phyloP scores from a whole-genome alignment of 2,113 vertebrate species.

The Eurypyga helias region DNA sequence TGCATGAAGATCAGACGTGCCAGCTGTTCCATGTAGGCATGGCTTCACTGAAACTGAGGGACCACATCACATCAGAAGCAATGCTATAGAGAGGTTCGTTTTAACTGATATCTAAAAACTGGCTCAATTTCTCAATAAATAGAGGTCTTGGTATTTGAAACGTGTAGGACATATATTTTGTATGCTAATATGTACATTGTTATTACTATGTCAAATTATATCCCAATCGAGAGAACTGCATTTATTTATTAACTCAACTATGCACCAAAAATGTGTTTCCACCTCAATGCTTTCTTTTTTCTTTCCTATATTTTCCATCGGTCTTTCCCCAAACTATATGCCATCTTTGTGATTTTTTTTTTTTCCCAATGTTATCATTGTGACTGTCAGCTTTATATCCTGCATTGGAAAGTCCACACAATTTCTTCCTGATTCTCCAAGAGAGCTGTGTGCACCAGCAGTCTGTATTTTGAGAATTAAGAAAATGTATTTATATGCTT shows the following conservation, averaged over 20 bases:
- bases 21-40: background rate
- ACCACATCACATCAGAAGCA: background rate
- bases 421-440: background rate
- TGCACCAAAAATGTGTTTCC: background rate
- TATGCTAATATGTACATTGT: background rate
- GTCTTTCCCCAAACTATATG: background rate
- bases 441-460: background rate
- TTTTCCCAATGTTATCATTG: background rate
- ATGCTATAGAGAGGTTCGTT: rapidly evolving
- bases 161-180: background rate
- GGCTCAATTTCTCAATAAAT: background rate
- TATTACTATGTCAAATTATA: background rate
- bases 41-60: rapidly evolving
- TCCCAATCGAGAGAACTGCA: background rate
- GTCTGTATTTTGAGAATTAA: background rate
- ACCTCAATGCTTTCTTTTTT: background rate
- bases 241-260: background rate
- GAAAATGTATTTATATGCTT: background rate
- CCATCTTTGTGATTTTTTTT: background rate
- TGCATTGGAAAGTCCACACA: background rate
- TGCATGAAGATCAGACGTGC: rapidly evolving
- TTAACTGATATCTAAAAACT: background rate
- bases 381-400: background rate
- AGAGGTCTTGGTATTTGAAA: background rate
- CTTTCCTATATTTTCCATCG: background rate